These are phyloP conservation scores for Sericinus montela DNA, from an alignment of 2,888 invertebrate genomes.

Conservation along the genomic window DNA sequence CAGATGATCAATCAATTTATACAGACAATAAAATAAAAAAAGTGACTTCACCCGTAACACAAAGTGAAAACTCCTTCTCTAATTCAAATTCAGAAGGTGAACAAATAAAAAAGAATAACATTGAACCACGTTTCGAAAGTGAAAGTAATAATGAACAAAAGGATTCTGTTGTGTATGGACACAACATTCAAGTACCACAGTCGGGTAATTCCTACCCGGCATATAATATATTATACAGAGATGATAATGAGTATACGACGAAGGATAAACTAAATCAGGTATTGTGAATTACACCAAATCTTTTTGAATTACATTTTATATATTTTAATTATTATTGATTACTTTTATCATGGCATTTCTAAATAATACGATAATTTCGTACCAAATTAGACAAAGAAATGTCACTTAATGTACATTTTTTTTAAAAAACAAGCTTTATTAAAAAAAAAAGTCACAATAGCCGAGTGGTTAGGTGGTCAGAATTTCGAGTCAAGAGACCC, in stretches of 20 bases:
- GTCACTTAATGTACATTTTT: too few species aligned
- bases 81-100: not conserved
- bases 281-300: not conserved
- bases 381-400: not conserved
- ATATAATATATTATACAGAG: conserved; percentile 4
- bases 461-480: too few species aligned
- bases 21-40: conserved; percentile 3
- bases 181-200: conserved; percentile 11
- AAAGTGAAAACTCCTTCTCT: not conserved
- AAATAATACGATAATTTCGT: not conserved
- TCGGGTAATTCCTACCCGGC: not conserved
- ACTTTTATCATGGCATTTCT: not conserved
- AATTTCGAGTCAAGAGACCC: too few species aligned
- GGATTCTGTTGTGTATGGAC: conserved; percentile 4
- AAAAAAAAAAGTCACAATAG: too few species aligned
- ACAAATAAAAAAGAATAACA: conserved; percentile 5
- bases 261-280: conserved; percentile 8
- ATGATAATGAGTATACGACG: conserved; percentile 5
- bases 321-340: too few species aligned
- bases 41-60: not conserved
- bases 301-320: too few species aligned
- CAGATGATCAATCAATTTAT: conserved; percentile 1
- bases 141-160: not conserved
- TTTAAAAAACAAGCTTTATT: too few species aligned
- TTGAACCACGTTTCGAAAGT: conserved; percentile 11